Evolutionary conservation across 2,888 invertebrate genomes (phyloP).

Genomic region (Calliphora vomitoria): DNA sequence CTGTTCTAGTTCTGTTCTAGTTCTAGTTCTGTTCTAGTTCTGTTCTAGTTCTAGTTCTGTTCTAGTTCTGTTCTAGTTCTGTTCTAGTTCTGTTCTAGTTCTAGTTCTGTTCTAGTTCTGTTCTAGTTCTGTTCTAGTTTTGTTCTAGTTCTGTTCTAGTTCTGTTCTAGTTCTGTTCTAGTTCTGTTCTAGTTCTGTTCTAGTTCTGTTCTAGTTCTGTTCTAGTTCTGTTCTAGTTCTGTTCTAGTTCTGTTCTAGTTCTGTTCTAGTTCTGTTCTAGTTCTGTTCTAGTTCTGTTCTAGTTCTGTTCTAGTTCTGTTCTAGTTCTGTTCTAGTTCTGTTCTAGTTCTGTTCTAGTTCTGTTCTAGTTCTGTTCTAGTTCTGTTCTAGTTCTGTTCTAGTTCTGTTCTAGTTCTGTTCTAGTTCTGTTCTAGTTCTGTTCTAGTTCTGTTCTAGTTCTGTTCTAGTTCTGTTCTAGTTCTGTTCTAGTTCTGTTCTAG

Average conservation of each 20-base stretch:
- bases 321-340: no score
- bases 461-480: neutral
- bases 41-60: neutral
- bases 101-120: no score
- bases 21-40: neutral
- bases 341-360: no score
- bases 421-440: neutral
- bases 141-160: neutral
- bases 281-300: neutral
- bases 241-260: neutral
- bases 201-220: neutral
- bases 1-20: neutral
- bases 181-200: neutral
- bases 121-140: neutral
- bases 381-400: neutral
- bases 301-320: neutral
- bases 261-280: neutral
- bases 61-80: no score
- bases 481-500: neutral
- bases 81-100: no score
- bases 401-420: neutral
- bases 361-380: no score
- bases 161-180: neutral
- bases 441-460: neutral
- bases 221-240: neutral